phyloP scores from a whole-genome alignment of 2,797 vertebrate genomes.

The Gambelia wislizenii region DNA sequence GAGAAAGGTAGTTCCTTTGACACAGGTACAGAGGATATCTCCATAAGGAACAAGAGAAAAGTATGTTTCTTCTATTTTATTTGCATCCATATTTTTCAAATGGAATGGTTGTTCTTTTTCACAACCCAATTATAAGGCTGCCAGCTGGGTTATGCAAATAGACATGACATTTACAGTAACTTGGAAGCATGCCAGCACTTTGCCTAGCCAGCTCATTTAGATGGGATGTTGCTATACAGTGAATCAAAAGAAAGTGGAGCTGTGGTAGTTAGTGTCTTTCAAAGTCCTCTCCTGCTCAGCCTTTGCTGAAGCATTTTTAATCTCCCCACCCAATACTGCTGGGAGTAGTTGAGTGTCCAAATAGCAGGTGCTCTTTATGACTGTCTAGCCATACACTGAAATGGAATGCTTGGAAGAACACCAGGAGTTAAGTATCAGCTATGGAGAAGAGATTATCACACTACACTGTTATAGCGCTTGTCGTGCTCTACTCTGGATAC shows the following conservation, averaged over 20 bases:
- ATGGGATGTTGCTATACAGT: neutral
- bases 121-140: constrained; percentile 27
- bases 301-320: constrained; percentile 1
- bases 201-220: constrained; percentile 12
- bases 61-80: neutral
- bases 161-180: constrained; percentile 13
- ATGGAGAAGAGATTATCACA: neutral
- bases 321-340: too few species aligned
- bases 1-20: neutral
- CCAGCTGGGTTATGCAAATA: constrained; percentile 22
- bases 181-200: neutral
- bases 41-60: neutral
- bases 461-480: too few species aligned
- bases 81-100: constrained; percentile 8
- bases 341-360: neutral
- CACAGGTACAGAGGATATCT: neutral
- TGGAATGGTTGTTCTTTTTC: neutral
- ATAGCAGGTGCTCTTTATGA: neutral
- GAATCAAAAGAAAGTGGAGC: neutral
- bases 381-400: neutral
- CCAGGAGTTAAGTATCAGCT: neutral
- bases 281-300: neutral
- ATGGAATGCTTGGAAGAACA: too few species aligned
- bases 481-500: too few species aligned
- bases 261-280: neutral